Evolutionary conservation across 2,888 invertebrate genomes (phyloP).

Genomic region (Campopleginae sp.): DNA sequence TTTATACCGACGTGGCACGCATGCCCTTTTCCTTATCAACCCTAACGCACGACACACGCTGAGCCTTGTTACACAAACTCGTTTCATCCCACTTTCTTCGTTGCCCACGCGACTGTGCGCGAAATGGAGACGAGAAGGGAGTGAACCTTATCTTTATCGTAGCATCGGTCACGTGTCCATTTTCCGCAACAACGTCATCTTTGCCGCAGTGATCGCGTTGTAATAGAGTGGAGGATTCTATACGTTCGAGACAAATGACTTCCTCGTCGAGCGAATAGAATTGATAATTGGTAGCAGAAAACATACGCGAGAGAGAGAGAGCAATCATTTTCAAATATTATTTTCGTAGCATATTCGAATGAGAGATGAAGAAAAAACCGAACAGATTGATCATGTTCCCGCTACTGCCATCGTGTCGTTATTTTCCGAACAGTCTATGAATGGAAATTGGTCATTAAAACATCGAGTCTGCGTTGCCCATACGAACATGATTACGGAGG

Average conservation of each 20-base stretch:
- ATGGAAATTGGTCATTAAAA: background rate
- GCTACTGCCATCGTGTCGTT: background rate
- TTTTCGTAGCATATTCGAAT: background rate
- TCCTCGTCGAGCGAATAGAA: background rate
- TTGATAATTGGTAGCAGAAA: conserved; percentile 1
- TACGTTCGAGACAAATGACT: conserved; percentile 52
- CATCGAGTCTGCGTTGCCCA: background rate
- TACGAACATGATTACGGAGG: background rate
- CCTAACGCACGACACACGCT: conserved; percentile 63
- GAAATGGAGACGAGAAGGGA: background rate
- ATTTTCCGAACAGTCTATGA: background rate
- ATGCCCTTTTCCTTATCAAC: conserved; percentile 75
- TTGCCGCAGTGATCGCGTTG: conserved; percentile 25
- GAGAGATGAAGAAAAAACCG: background rate
- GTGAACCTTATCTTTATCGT: conserved; percentile 71
- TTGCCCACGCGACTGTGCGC: background rate
- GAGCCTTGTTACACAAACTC: conserved; percentile 51
- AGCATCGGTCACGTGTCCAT: conserved; percentile 72
- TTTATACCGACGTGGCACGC: conserved; percentile 76
- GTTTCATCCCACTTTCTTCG: conserved; percentile 49
- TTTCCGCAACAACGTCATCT: conserved; percentile 66
- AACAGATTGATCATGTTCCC: background rate
- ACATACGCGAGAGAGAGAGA: background rate
- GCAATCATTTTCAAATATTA: background rate
- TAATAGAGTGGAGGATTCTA: conserved; percentile 38